Conservation (phyloP, 1,140 invertebrate genomes). For the Polyergus mexicanus region DNA sequence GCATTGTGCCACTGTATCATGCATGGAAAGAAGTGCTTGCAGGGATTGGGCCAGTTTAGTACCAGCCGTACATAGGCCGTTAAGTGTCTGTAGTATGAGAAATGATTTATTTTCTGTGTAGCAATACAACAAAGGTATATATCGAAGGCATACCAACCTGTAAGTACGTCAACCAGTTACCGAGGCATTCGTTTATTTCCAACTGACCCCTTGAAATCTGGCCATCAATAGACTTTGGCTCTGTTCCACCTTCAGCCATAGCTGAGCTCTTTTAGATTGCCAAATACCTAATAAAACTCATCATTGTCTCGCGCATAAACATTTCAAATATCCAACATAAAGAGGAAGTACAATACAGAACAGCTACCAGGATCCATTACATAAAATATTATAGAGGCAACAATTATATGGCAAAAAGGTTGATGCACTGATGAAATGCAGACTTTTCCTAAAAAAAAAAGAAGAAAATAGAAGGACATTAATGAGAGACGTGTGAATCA, state of each 20-base stretch:
- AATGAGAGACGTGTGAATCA: background rate
- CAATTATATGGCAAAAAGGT: background rate
- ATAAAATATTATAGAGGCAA: background rate
- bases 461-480: background rate
- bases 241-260: slow-evolving; percentile 84
- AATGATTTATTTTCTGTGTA: slow-evolving; percentile 25
- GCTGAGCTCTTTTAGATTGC: slow-evolving; percentile 58
- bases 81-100: slow-evolving; percentile 86
- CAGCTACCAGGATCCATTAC: background rate
- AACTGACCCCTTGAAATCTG: slow-evolving; percentile 84
- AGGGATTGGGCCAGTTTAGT: slow-evolving; percentile 88
- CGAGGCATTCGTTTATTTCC: slow-evolving; percentile 88
- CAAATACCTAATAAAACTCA: slow-evolving; percentile 5
- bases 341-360: background rate
- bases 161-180: slow-evolving; percentile 89
- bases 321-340: background rate
- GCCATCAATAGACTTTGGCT: slow-evolving; percentile 82
- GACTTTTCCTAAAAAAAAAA: slow-evolving; percentile 16
- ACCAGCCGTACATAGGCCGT: slow-evolving; percentile 88
- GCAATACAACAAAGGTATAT: slow-evolving; percentile 6
- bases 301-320: background rate
- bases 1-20: slow-evolving; percentile 86
- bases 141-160: slow-evolving; percentile 83
- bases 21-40: slow-evolving; percentile 87
- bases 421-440: background rate